These are phyloP conservation scores for Catostomus latipinnis DNA, from an alignment of 2,797 vertebrate genomes.

Conservation along the genomic window DNA sequence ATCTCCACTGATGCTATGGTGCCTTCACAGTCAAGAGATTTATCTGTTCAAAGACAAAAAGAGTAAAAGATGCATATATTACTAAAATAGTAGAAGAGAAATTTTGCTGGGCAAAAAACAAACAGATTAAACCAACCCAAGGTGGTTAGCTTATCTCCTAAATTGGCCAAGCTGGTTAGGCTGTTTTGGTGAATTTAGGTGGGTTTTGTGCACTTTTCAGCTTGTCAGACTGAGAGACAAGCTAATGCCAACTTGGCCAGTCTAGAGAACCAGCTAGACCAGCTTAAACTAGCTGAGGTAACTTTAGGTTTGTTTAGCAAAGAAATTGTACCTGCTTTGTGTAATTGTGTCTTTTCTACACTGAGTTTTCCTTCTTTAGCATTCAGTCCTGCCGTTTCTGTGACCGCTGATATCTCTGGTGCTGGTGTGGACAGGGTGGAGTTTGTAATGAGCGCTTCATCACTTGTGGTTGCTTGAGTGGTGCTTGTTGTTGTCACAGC, in stretches of 20 bases:
- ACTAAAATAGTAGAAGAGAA: no score
- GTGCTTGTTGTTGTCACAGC: slow-evolving; percentile 55
- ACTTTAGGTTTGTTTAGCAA: background rate
- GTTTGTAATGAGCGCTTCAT: slow-evolving; percentile 32
- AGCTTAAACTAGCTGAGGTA: background rate
- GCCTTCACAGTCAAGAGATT: slow-evolving; percentile 88
- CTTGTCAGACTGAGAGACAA: background rate
- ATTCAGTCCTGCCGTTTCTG: slow-evolving; percentile 67
- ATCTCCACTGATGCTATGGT: slow-evolving; percentile 88
- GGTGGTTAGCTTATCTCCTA: no score
- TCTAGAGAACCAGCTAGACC: background rate
- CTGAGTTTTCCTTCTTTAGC: slow-evolving; percentile 72
- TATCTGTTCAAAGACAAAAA: slow-evolving; percentile 62
- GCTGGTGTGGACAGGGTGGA: slow-evolving; percentile 51
- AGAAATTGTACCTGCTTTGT: slow-evolving; percentile 78
- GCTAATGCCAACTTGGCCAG: no score
- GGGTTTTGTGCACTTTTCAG: background rate
- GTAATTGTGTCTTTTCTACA: slow-evolving; percentile 60
- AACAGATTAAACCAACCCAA: no score
- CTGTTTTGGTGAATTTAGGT: no score
- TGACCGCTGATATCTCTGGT: slow-evolving; percentile 65
- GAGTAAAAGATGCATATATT: no score
- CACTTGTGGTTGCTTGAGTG: background rate
- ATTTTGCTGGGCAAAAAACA: no score
- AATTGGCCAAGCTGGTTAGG: background rate